Evolutionary conservation across 2,888 invertebrate species (phyloP).

Genomic region (Argyra leucocephala): DNA sequence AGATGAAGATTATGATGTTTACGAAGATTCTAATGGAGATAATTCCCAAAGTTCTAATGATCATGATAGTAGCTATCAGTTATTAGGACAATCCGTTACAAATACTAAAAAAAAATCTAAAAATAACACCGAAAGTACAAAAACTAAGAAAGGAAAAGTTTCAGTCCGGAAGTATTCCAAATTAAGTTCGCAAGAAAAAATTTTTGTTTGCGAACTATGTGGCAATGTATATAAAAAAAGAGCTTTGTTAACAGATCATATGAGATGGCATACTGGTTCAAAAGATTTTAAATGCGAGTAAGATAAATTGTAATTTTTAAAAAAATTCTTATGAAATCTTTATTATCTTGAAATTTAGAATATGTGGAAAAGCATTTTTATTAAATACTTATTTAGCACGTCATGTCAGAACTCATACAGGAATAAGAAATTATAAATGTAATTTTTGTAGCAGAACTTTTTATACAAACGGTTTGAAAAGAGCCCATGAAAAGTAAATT

Average conservation of each 20-base stretch:
- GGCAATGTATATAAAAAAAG: slow-evolving; percentile 37
- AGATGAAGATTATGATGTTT: neutral
- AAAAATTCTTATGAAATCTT: neutral
- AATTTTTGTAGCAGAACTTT: slow-evolving; percentile 30
- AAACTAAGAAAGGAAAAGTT: neutral
- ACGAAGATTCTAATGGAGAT: neutral
- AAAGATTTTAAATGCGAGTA: slow-evolving; percentile 37
- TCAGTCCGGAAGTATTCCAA: neutral
- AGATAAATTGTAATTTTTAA: slow-evolving; percentile 20
- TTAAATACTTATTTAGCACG: neutral
- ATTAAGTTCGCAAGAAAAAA: neutral
- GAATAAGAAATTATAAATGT: slow-evolving; percentile 34
- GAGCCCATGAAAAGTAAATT: slow-evolving; percentile 10
- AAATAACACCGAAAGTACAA: neutral
- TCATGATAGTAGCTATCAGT: neutral
- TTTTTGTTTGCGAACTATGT: slow-evolving; percentile 34
- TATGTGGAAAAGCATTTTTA: neutral
- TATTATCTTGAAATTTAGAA: neutral
- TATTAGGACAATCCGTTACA: neutral
- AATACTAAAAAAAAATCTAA: neutral
- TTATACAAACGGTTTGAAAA: neutral
- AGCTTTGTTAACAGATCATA: slow-evolving; percentile 36
- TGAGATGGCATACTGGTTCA: slow-evolving; percentile 33
- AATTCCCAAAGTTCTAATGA: neutral
- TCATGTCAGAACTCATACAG: slow-evolving; percentile 4